phyloP scores from a whole-genome alignment of 2,888 invertebrate species.

The Brassicogethes aeneus region DNA sequence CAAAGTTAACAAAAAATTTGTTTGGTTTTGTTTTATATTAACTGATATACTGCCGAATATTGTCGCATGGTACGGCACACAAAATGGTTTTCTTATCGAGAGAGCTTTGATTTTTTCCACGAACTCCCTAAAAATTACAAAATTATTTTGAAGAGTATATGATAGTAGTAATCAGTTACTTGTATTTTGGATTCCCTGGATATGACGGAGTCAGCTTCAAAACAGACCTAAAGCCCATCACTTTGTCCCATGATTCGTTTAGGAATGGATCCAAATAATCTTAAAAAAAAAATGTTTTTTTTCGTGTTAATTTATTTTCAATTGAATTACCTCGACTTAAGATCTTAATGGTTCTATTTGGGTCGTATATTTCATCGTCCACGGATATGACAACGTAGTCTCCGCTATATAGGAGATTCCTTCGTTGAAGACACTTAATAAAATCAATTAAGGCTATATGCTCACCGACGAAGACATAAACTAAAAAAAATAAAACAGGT shows the following conservation, averaged over 20 bases:
- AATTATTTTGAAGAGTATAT: slow-evolving; percentile 1
- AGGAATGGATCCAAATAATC: slow-evolving; percentile 64
- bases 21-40: slow-evolving; percentile 31
- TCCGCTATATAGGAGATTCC: slow-evolving; percentile 64
- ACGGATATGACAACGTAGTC: slow-evolving; percentile 84
- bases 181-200: slow-evolving; percentile 64
- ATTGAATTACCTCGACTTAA: slow-evolving; percentile 46
- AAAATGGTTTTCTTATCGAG: slow-evolving; percentile 64
- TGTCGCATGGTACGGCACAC: slow-evolving; percentile 67
- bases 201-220: slow-evolving; percentile 69
- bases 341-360: slow-evolving; percentile 49
- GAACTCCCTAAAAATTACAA: slow-evolving; percentile 46
- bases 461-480: slow-evolving; percentile 86
- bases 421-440: slow-evolving; percentile 66
- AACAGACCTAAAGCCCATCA: slow-evolving; percentile 69
- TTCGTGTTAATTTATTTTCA: too few relatives aligned
- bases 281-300: slow-evolving; percentile 28
- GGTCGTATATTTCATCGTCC: slow-evolving; percentile 78
- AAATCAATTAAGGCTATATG: slow-evolving; percentile 80
- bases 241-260: slow-evolving; percentile 42
- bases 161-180: slow-evolving; percentile 43
- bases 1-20: background rate
- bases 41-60: slow-evolving; percentile 65
- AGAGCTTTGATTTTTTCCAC: slow-evolving; percentile 62
- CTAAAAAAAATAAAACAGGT: slow-evolving; percentile 45